Conservation (phyloP, 2,113 vertebrate genomes). For the Acanthochromis polyacanthus region DNA sequence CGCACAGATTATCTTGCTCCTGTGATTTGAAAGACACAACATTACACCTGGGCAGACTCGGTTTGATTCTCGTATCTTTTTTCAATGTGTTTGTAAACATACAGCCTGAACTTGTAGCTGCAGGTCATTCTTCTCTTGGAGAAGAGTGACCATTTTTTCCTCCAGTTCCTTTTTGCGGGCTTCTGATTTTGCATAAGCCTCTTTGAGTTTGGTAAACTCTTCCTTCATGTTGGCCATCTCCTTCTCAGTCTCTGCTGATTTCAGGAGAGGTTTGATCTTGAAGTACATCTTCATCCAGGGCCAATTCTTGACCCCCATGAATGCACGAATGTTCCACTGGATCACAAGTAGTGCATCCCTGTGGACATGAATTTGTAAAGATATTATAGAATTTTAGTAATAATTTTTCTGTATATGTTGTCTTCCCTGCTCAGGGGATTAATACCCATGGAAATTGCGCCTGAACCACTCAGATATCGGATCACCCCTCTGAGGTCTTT, state of each 20-base stretch:
- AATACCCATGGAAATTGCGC: too few species aligned
- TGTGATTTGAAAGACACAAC: conserved; percentile 45
- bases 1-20: conserved; percentile 93
- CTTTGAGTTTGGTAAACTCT: conserved; percentile 87
- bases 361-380: conserved; percentile 74
- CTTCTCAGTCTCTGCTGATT: conserved; percentile 90
- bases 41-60: not conserved
- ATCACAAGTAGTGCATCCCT: conserved; percentile 91
- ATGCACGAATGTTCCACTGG: conserved; percentile 93
- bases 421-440: conserved; percentile 83
- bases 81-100: conserved; percentile 44
- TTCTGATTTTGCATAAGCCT: conserved; percentile 91
- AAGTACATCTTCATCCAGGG: conserved; percentile 94
- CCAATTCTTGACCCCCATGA: conserved; percentile 96
- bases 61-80: not conserved
- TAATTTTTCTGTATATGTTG: too few species aligned
- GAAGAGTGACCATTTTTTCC: conserved; percentile 93
- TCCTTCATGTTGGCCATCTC: conserved; percentile 90
- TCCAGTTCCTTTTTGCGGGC: conserved; percentile 92
- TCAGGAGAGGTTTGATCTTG: conserved; percentile 93
- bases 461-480: too few species aligned
- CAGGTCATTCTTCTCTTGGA: conserved; percentile 95
- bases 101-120: conserved; percentile 92
- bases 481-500: too few species aligned
- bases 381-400: too few species aligned